Conservation (phyloP, 2,888 invertebrate genomes). For the Drosophila falleni region DNA sequence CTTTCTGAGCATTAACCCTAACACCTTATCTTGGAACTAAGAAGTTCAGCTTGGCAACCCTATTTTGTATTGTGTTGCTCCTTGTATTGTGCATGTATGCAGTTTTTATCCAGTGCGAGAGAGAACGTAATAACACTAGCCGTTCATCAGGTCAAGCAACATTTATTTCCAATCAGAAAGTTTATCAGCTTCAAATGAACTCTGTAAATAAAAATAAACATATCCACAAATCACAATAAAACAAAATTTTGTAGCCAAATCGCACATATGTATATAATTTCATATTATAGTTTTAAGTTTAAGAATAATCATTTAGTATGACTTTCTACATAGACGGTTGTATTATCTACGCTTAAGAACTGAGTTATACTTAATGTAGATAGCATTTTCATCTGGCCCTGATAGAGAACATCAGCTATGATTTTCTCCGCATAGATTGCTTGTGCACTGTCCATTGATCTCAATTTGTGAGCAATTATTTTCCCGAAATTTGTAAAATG, state of each 20-base stretch:
- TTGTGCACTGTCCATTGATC: conserved; percentile 83
- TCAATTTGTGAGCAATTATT: conserved; percentile 84
- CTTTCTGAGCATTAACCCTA: too few species aligned
- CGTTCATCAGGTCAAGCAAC: background rate
- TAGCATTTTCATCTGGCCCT: conserved; percentile 85
- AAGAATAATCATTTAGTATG: conserved; percentile 64
- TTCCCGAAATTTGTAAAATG: conserved; percentile 84
- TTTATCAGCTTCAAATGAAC: background rate
- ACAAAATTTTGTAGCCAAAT: conserved; percentile 26
- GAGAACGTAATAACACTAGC: background rate
- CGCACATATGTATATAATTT: conserved; percentile 43
- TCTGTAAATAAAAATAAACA: background rate
- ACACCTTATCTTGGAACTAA: background rate
- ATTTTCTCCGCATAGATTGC: conserved; percentile 84
- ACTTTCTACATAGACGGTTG: conserved; percentile 70
- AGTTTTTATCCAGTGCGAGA: background rate
- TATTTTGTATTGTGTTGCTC: background rate
- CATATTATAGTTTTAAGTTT: conserved; percentile 35
- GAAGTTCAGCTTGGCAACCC: background rate
- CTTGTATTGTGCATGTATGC: background rate
- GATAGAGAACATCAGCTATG: conserved; percentile 84
- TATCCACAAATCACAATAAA: background rate
- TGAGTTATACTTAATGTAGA: conserved; percentile 75
- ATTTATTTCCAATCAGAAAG: background rate
- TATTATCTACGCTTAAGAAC: conserved; percentile 70